Base-by-base conservation (phyloP, 1,140 invertebrate genomes). In the Saccostrea echinata region DNA sequence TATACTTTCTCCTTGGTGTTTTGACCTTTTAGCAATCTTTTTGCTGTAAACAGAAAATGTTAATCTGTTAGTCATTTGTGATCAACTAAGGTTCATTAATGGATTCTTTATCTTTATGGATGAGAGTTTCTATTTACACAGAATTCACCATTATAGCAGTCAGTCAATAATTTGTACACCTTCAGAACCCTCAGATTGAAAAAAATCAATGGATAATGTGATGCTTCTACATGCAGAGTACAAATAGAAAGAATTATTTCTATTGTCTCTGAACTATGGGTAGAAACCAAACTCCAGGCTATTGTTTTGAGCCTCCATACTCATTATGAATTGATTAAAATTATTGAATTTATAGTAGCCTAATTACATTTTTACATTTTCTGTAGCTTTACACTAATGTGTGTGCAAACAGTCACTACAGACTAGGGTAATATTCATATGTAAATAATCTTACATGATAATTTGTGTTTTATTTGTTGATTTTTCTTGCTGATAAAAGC, bases 221-320 rank as follows among this genome's bases (percentile, higher is more conserved):
- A 76, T 76, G 68, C 68, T 76, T 76, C 27, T 76, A 16, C 30
- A 76, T 76, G 68, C 68, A 35, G 11, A 76, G 27, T 76, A 76
- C 68, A 76, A 76, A 76, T 76, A 76, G 68, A 33, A 9, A 76
- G 68, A 76, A 76, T 76, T 76, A 76, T 76, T 76, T 33, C 68
- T 76, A 76, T 76, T 76, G 68, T 76, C 68, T 4, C 27, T 76
- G 68, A 76, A 76, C 27, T 30, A 33, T 76, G 27, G 68, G 27
- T 33, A 30, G 24, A 76, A 16, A 30, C 27, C 33, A 33, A 30
- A 76, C 13, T 30, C 30, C 30, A 33, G 24, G 27, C 24, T 76
- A 27, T 76, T 30, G 68, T 76, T 76, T 76, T 76, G 16, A 27
- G 68, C 68, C 30, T 11, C 13, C 55, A 21, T 21, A 64, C 24